These are phyloP conservation scores for Doryteuthis pealeii DNA, from an alignment of 1,140 invertebrate genomes.

Conservation along the genomic window DNA sequence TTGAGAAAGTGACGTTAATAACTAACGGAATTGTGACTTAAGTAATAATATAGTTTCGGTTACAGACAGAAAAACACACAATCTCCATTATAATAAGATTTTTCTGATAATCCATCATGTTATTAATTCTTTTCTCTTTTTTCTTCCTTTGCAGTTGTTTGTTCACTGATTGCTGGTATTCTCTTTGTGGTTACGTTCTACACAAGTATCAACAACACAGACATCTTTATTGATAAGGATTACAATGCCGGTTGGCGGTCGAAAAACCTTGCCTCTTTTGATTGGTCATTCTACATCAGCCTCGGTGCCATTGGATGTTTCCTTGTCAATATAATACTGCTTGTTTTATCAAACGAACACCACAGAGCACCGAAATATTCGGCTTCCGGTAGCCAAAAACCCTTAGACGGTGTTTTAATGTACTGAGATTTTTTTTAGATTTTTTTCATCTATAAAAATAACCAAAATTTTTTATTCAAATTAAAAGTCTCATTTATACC, in stretches of 20 bases:
- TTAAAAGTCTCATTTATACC: too few relatives aligned
- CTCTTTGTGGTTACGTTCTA: constrained; percentile 78
- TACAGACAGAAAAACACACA: too few relatives aligned
- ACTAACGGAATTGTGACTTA: too few relatives aligned
- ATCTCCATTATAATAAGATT: too few relatives aligned
- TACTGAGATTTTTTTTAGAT: neutral
- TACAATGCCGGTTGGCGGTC: constrained; percentile 73
- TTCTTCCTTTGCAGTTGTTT: constrained; percentile 68
- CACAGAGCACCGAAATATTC: neutral
- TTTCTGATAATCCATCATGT: too few relatives aligned
- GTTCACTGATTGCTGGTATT: constrained; percentile 70
- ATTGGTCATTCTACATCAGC: constrained; percentile 81
- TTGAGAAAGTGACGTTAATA: too few relatives aligned
- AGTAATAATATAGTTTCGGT: too few relatives aligned
- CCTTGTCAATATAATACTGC: constrained; percentile 74
- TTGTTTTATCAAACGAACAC: constrained; percentile 64
- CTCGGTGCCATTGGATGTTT: constrained; percentile 72
- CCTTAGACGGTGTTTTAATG: neutral
- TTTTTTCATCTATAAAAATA: too few relatives aligned
- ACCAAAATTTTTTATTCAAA: too few relatives aligned
- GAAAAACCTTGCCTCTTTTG: constrained; percentile 69
- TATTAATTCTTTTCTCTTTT: too few relatives aligned
- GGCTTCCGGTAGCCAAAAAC: neutral
- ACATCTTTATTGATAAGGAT: constrained; percentile 74
- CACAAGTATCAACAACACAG: constrained; percentile 73